Conservation (phyloP, 2,113 vertebrate genomes). For the Cranoglanis bouderius region DNA sequence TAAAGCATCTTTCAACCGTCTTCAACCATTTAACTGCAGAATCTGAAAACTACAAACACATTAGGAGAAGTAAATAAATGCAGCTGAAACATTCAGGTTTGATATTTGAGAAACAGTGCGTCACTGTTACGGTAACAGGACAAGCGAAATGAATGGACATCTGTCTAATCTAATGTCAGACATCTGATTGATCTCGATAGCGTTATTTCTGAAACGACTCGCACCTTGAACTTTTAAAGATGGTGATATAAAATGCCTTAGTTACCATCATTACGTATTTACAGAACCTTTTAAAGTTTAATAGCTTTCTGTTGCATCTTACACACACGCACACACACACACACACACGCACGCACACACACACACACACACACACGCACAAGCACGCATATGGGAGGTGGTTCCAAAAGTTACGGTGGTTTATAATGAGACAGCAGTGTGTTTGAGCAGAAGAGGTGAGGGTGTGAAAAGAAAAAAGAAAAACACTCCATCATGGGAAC, state of each 20-base stretch:
- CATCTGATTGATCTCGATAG: neutral
- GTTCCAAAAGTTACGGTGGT: neutral
- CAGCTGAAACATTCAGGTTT: neutral
- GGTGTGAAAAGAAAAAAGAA: neutral
- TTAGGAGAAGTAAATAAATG: neutral
- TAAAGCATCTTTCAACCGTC: neutral
- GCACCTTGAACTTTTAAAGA: constrained; percentile 1
- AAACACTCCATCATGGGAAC: constrained; percentile 39
- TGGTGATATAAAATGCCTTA: constrained; percentile 5
- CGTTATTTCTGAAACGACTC: neutral
- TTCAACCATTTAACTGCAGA: neutral
- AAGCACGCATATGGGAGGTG: constrained; percentile 13
- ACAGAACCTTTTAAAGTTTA: neutral
- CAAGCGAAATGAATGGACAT: neutral
- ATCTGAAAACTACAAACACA: neutral
- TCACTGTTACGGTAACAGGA: neutral
- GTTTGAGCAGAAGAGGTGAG: neutral
- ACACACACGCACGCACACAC: constrained; percentile 15
- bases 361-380: constrained; percentile 28
- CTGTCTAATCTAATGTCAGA: neutral
- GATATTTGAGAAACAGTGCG: neutral
- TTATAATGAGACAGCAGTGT: constrained; percentile 9
- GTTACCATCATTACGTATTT: neutral
- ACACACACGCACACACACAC: constrained; percentile 23
- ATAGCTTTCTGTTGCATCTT: neutral